Conservation (phyloP, 2,888 invertebrate genomes). For the Seira musarum region DNA sequence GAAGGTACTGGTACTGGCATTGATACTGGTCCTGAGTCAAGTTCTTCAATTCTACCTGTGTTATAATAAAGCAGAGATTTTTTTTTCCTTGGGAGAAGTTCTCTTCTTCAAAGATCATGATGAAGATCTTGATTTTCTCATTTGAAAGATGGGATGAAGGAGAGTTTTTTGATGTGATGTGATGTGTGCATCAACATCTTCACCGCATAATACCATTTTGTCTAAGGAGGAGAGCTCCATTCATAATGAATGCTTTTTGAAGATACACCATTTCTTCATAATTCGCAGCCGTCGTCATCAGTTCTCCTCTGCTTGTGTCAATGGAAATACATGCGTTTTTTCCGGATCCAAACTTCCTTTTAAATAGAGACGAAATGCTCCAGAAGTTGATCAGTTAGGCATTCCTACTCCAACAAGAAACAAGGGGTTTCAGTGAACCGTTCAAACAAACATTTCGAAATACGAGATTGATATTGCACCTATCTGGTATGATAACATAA, state of each 20-base stretch:
- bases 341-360: slow-evolving; percentile 40
- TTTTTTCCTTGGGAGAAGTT: background rate
- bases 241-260: background rate
- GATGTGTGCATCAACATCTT: background rate
- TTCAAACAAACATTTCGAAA: too few species aligned
- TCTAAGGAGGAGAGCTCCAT: background rate
- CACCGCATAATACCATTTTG: too few species aligned
- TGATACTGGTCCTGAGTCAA: background rate
- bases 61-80: background rate
- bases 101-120: background rate
- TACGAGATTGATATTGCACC: too few species aligned
- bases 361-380: slow-evolving; percentile 52
- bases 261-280: background rate
- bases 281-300: background rate
- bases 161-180: background rate
- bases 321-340: slow-evolving; percentile 28
- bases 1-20: background rate
- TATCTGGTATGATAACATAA: too few species aligned
- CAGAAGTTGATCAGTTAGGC: slow-evolving; percentile 42
- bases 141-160: background rate
- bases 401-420: background rate
- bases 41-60: background rate
- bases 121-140: slow-evolving; percentile 5
- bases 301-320: background rate
- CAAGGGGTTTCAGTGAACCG: too few species aligned